phyloP scores from a whole-genome alignment of 1,140 invertebrate genomes.

The Drosophila pseudoobscura region DNA sequence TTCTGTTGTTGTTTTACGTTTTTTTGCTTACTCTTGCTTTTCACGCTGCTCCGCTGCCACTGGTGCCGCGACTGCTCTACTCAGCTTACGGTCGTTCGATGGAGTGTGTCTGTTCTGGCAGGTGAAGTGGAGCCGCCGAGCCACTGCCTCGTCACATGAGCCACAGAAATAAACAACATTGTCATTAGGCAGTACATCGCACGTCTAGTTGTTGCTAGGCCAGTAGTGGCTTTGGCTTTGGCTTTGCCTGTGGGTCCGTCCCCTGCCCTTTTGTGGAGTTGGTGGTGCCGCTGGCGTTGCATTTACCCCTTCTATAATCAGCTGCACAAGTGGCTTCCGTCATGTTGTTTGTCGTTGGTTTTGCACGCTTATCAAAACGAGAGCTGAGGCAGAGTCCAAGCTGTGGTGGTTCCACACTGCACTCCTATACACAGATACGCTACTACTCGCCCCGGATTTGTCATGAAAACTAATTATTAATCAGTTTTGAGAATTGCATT shows the following conservation, averaged over 20 bases:
- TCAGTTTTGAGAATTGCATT: too few relatives aligned
- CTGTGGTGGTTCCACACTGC: slow-evolving; percentile 5
- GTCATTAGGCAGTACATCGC: slow-evolving; percentile 1
- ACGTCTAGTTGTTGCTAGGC: slow-evolving; percentile 25
- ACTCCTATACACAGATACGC: too few relatives aligned
- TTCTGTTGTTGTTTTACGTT: background rate
- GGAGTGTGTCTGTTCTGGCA: slow-evolving; percentile 1
- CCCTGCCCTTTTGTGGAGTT: background rate
- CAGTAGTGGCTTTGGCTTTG: slow-evolving; percentile 16
- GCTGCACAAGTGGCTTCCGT: slow-evolving; percentile 34
- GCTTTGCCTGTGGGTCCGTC: slow-evolving; percentile 5
- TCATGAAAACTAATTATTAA: too few relatives aligned
- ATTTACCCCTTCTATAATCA: slow-evolving; percentile 35
- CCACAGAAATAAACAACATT: too few relatives aligned
- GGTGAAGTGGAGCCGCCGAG: slow-evolving; percentile 14
- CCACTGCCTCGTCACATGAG: too few relatives aligned
- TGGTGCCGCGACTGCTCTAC: too few relatives aligned
- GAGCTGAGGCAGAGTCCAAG: slow-evolving; percentile 10
- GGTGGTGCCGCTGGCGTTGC: background rate
- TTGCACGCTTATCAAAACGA: slow-evolving; percentile 59
- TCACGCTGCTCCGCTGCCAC: slow-evolving; percentile 1
- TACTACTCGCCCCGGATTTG: background rate
- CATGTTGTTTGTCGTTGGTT: slow-evolving; percentile 24
- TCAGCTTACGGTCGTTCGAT: background rate
- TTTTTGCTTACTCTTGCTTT: slow-evolving; percentile 38